A percentile compares a stretch with the other conserved stretches of the same genome.
phyloP scores from a whole-genome alignment of 2,888 invertebrate species.

The Cosmopolites sordidus region DNA sequence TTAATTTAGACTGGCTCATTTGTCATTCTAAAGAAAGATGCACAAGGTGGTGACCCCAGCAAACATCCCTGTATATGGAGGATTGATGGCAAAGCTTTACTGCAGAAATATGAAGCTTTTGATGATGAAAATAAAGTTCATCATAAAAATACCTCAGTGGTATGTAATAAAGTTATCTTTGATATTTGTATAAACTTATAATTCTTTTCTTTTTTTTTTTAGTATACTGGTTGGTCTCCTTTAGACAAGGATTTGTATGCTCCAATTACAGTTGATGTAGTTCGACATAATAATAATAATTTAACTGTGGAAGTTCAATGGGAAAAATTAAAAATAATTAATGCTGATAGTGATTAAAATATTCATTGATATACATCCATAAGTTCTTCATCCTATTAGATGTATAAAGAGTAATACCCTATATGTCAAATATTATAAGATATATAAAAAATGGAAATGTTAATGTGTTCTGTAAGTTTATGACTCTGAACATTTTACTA shows the following conservation, averaged over 20 bases:
- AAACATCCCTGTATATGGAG: slow-evolving; percentile 47
- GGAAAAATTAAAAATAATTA: slow-evolving; percentile 43
- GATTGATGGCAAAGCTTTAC: slow-evolving; percentile 49
- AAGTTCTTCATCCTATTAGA: too few relatives aligned
- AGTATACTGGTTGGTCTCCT: slow-evolving; percentile 44
- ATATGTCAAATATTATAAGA: too few relatives aligned
- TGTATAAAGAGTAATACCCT: too few relatives aligned
- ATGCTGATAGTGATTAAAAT: slow-evolving; percentile 43
- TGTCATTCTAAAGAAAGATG: slow-evolving; percentile 46
- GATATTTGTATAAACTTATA: not conserved
- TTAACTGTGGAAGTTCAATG: slow-evolving; percentile 44
- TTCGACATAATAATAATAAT: slow-evolving; percentile 41
- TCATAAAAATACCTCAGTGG: slow-evolving; percentile 47
- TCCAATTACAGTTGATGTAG: slow-evolving; percentile 43
- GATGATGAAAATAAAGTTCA: slow-evolving; percentile 42
- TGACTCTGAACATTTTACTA: too few relatives aligned
- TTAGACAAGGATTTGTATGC: slow-evolving; percentile 46
- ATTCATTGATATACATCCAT: too few relatives aligned
- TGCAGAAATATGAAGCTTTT: slow-evolving; percentile 50
- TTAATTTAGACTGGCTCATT: slow-evolving; percentile 47
- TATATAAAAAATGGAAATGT: too few relatives aligned
- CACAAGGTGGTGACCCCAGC: slow-evolving; percentile 41
- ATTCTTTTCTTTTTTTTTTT: not conserved
- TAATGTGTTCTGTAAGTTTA: too few relatives aligned
- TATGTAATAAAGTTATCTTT: slow-evolving; percentile 33